These are phyloP conservation scores for Lathamus discolor DNA, from an alignment of 2,113 vertebrate genomes.

Conservation along the genomic window DNA sequence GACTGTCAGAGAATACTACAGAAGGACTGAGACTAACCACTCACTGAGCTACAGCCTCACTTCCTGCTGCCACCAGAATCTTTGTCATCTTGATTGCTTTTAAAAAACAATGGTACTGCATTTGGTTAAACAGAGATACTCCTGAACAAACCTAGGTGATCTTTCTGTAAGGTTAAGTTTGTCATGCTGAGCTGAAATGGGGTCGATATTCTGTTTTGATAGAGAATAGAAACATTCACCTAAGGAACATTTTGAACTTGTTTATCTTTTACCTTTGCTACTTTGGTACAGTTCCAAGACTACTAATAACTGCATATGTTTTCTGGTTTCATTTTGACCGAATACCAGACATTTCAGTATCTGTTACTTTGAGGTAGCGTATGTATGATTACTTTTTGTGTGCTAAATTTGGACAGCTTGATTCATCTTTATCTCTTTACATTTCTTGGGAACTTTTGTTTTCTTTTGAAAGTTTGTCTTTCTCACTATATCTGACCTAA, in stretches of 20 bases:
- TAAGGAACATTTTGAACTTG: neutral
- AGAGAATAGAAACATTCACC: neutral
- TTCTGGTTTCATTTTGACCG: neutral
- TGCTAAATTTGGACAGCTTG: neutral
- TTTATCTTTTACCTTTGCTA: neutral
- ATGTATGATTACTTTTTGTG: neutral
- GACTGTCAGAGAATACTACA: neutral
- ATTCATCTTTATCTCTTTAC: neutral
- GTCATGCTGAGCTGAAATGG: neutral
- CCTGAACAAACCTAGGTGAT: neutral
- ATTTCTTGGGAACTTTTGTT: neutral
- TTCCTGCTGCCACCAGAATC: neutral
- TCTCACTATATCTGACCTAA: neutral
- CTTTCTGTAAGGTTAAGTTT: neutral
- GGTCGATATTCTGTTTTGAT: neutral
- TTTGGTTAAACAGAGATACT: neutral
- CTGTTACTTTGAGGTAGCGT: neutral
- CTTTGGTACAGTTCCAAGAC: neutral
- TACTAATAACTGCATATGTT: neutral
- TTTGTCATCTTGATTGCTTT: neutral
- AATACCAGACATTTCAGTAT: neutral
- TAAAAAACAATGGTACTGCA: neutral
- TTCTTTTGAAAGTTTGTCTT: neutral
- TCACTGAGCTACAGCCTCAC: neutral
- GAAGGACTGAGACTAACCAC: neutral